Percentiles rank a stretch among this genome's conserved stretches.
phyloP scores from a whole-genome alignment of 2,113 vertebrate species.

The Procavia capensis region DNA sequence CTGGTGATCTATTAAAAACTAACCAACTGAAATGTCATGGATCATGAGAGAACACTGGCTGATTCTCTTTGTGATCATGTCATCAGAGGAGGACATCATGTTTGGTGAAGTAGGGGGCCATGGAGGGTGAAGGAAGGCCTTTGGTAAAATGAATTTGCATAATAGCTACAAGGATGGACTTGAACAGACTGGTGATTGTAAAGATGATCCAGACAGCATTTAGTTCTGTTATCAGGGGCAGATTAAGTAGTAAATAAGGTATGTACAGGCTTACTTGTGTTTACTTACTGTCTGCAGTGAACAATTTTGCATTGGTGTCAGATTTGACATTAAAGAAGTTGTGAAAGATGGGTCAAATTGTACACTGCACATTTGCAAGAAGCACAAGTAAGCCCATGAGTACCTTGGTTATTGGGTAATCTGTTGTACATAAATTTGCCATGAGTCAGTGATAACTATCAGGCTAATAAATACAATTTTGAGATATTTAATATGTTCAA shows the following conservation, averaged over 20 bases:
- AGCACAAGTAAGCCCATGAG: too few relatives aligned
- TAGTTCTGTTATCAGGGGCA: background rate
- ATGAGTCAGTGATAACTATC: background rate
- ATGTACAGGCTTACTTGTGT: too few relatives aligned
- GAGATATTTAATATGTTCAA: background rate
- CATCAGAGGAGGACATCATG: background rate
- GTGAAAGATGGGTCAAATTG: too few relatives aligned
- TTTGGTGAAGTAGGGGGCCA: too few relatives aligned
- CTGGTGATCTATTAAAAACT: background rate
- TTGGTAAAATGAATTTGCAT: background rate
- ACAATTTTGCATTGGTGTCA: too few relatives aligned
- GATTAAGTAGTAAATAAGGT: too few relatives aligned
- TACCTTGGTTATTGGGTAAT: too few relatives aligned
- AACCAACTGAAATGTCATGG: background rate
- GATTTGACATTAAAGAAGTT: too few relatives aligned
- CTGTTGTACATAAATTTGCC: background rate
- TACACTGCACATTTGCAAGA: too few relatives aligned
- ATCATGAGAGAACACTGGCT: background rate
- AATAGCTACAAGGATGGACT: background rate
- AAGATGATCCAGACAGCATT: background rate
- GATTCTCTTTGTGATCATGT: background rate
- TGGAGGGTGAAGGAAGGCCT: background rate
- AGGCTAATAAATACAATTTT: background rate
- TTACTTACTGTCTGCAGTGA: too few relatives aligned
- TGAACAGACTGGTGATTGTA: background rate